Percentiles rank a stretch among this genome's conserved stretches.
Evolutionary conservation across 1,140 invertebrate genomes (phyloP).

Genomic region (Heterodera schachtii): DNA sequence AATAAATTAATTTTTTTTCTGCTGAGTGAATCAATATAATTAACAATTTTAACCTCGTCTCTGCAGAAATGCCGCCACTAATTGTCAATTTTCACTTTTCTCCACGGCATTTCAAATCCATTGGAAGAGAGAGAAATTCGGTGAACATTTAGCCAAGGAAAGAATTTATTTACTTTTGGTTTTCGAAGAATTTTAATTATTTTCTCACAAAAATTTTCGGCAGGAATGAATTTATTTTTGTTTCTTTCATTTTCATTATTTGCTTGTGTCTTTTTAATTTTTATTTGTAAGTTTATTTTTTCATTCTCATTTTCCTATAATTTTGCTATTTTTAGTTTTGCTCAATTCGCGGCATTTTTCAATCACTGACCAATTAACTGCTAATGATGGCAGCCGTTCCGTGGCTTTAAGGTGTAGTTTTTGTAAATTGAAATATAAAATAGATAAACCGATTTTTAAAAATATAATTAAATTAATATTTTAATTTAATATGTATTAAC

Average conservation of each 20-base stretch:
- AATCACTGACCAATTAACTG: constrained; percentile 22
- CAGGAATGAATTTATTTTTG: not conserved
- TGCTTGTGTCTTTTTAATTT: not conserved
- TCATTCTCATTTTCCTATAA: not conserved
- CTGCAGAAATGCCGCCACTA: no score
- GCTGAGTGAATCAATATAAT: no score
- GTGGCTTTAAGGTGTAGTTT: constrained; percentile 12
- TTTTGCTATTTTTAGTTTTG: constrained; percentile 17
- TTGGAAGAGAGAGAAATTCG: no score
- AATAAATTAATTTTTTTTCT: no score
- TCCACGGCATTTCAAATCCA: no score
- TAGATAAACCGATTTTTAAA: not conserved
- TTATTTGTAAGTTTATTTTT: constrained; percentile 6
- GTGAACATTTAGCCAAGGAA: not conserved
- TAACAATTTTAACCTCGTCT: no score
- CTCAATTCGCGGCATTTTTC: constrained; percentile 31
- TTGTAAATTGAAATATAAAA: not conserved
- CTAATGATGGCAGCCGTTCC: constrained; percentile 2
- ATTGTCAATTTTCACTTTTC: no score
- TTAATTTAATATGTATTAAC: no score
- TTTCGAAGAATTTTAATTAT: no score
- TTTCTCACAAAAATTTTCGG: not conserved
- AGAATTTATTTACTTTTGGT: not conserved
- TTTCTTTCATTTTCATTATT: constrained; percentile 1
- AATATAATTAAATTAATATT: no score